Percentiles rank a stretch among this genome's conserved stretches.
phyloP scores from a whole-genome alignment of 1,140 invertebrate genomes.

The Radopholus similis region DNA sequence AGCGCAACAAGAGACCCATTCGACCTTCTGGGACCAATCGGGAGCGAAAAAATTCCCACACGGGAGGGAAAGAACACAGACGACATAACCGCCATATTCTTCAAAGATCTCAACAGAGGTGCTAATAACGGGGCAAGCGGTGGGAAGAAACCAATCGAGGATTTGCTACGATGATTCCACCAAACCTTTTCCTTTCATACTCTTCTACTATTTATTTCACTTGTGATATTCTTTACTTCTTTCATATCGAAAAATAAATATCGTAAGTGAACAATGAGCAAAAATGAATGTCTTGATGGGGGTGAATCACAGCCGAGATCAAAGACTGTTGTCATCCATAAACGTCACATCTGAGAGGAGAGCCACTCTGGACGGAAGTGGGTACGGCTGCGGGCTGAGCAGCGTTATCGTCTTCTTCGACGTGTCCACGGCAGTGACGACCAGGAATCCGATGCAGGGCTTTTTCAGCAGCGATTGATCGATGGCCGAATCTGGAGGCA shows the following conservation, averaged over 20 bases:
- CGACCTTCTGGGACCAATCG: not conserved
- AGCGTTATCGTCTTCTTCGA: conserved; percentile 37
- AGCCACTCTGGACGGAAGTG: conserved; percentile 25
- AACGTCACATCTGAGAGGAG: conserved; percentile 31
- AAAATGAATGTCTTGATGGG: not conserved
- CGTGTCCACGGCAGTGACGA: conserved; percentile 29
- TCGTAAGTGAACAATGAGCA: not conserved
- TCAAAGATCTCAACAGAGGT: too few relatives aligned
- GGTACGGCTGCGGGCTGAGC: conserved; percentile 35
- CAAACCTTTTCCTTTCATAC: not conserved
- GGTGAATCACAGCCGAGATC: not conserved
- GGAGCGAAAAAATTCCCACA: not conserved
- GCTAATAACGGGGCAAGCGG: too few relatives aligned
- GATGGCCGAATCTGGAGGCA: conserved; percentile 28
- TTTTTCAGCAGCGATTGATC: conserved; percentile 30
- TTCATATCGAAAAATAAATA: too few relatives aligned
- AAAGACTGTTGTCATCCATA: conserved; percentile 20
- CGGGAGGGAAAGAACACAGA: not conserved
- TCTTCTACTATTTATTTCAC: not conserved
- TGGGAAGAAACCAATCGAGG: not conserved
- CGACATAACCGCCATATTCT: too few relatives aligned
- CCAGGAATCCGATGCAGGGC: conserved; percentile 27
- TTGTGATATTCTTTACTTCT: too few relatives aligned
- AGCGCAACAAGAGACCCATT: not conserved
- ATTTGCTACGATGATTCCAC: not conserved